These are phyloP conservation scores for Puma concolor DNA, from an alignment of 2,113 vertebrate species.

Conservation along the genomic window DNA sequence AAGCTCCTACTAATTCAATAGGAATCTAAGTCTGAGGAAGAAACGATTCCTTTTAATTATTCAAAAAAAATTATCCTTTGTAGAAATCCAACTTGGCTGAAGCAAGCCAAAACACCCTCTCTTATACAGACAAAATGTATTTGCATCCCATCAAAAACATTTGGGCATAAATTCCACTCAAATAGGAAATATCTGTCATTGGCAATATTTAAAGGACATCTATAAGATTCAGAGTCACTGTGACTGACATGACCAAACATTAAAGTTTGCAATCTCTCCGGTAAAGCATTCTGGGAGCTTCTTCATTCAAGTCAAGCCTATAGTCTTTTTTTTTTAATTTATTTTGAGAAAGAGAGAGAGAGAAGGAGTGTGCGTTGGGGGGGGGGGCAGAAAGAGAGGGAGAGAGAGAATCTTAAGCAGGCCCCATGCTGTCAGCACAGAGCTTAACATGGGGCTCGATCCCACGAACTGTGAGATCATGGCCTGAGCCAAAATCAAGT, in stretches of 20 bases:
- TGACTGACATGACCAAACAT: neutral
- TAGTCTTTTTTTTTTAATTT: neutral
- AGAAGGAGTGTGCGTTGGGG: too few species aligned
- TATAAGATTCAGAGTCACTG: neutral
- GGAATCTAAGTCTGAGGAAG: neutral
- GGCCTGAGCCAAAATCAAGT: too few species aligned
- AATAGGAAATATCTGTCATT: neutral
- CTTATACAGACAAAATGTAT: neutral
- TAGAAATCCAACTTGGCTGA: neutral
- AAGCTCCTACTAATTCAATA: neutral
- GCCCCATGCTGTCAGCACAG: too few species aligned
- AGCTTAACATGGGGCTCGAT: too few species aligned
- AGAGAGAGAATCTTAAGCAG: too few species aligned
- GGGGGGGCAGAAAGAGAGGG: too few species aligned
- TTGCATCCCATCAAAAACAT: neutral
- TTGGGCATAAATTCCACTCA: neutral
- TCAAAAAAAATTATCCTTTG: slow-evolving; percentile 27
- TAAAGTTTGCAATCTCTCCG: neutral
- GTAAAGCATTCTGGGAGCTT: neutral
- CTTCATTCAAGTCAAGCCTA: neutral
- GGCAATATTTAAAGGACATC: neutral
- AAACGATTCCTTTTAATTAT: slow-evolving; percentile 19
- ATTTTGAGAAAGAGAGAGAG: too few species aligned
- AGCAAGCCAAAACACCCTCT: neutral
- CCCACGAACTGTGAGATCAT: too few species aligned